Base-by-base conservation (phyloP, 2,797 vertebrate genomes). In the Neomorphus geoffroyi region DNA sequence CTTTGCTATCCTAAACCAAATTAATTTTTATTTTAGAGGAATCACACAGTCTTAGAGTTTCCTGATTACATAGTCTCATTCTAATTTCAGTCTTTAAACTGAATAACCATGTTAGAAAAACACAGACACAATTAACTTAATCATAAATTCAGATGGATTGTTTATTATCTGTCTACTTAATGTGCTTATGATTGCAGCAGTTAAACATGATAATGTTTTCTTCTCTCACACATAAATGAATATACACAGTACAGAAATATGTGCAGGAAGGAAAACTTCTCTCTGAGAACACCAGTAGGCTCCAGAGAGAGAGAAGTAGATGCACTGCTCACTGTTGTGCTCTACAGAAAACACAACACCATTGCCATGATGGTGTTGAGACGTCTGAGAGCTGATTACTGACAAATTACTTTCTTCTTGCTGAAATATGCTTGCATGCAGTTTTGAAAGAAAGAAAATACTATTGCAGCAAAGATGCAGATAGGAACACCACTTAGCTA, bases 81-180 rank as follows among this genome's bases (percentile, higher is more conserved):
- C 90, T 93, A 90, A 94, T 95, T 96, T 93, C 91, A 90, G 83
- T 88, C 86, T 90, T 96, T 92, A 96, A 93, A 92, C 88, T 88
- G 92, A 95, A 91, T 94, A 95, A 96, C 96, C 80, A 93, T 2
- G 1, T 95, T 94, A 92, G 95, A 94, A 94, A 95, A 92, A 95
- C 82, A 91, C 92, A 94, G 83, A 75, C 90, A 91, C 92, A 93
- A 94, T 97, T 96, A 96, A 96, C 83, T 92, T 93, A 90, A 95
- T 96, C 91, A 96, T 91, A 94, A 96, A 96, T 95, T 94, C 86
- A 96, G 90, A 94, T 92, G 80, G 83, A 95, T 96, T 96, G 91
- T 96, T 96, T 95, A 95, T 97, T 95, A 93, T 96, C 94, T 85
- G 78, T 90, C 93, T 92, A 71, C 78, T 90, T 96, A 96, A 96